Percentiles rank a stretch among this genome's conserved stretches.
These are phyloP conservation scores for Tetramorium alpestre DNA, from an alignment of 1,140 invertebrate species.

Conservation along the genomic window DNA sequence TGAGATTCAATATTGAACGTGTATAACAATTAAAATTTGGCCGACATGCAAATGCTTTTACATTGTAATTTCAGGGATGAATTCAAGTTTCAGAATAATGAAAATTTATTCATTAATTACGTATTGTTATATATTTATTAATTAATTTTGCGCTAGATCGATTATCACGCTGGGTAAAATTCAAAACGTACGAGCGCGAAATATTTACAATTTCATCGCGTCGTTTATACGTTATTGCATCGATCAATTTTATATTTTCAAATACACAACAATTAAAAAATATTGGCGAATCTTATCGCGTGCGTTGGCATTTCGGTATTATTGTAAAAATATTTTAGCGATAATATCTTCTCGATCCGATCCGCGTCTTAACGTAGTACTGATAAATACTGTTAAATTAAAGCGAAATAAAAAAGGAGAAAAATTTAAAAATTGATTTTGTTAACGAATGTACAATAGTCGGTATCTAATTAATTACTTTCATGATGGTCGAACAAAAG, in stretches of 20 bases:
- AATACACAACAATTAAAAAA: neutral
- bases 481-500: constrained; percentile 32
- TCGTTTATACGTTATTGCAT: neutral
- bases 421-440: neutral
- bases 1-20: neutral
- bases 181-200: neutral
- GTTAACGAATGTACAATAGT: constrained; percentile 3
- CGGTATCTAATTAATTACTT: constrained; percentile 62
- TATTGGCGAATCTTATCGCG: neutral
- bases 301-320: constrained; percentile 17
- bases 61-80: neutral
- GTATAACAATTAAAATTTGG: neutral
- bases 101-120: neutral
- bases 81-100: constrained; percentile 18
- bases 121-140: neutral
- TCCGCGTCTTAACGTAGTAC: neutral
- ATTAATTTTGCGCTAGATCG: neutral
- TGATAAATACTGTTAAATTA: neutral
- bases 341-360: neutral
- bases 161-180: neutral
- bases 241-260: neutral
- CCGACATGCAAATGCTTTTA: neutral
- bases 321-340: neutral
- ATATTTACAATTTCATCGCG: neutral
- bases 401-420: neutral